These are phyloP conservation scores for Delphinus delphis DNA, from an alignment of 2,113 vertebrate species.

Conservation along the genomic window DNA sequence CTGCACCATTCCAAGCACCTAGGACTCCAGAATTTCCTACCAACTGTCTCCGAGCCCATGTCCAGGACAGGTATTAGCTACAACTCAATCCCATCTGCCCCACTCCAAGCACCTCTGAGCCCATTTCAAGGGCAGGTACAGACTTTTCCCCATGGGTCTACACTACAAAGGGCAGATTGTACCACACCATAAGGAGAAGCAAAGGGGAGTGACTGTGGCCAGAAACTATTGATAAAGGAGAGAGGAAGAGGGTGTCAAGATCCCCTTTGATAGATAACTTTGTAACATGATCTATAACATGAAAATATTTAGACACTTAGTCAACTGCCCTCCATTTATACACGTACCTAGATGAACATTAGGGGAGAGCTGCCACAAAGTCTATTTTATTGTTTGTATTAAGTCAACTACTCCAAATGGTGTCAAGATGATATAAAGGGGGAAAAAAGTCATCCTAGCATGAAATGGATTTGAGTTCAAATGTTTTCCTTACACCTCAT, in stretches of 20 bases:
- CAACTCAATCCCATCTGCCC: too few species aligned
- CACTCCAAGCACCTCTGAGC: too few species aligned
- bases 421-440: not conserved
- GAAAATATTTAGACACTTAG: not conserved
- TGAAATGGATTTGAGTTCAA: not conserved
- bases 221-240: not conserved
- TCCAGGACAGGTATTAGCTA: not conserved
- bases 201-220: not conserved
- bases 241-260: not conserved
- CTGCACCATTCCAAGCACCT: rapidly evolving
- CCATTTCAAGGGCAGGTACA: too few species aligned
- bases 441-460: not conserved
- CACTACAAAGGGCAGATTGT: not conserved
- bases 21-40: not conserved
- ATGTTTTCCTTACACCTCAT: not conserved
- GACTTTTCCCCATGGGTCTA: not conserved
- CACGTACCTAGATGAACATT: not conserved
- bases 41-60: not conserved
- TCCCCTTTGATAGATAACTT: not conserved
- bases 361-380: not conserved
- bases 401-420: not conserved
- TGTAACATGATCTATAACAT: not conserved
- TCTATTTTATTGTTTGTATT: not conserved
- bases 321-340: not conserved
- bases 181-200: not conserved